Evolutionary conservation across 2,797 vertebrate genomes (phyloP), one percentile per base, ranked within the genome.

Genomic region (Streptopelia turtur): DNA sequence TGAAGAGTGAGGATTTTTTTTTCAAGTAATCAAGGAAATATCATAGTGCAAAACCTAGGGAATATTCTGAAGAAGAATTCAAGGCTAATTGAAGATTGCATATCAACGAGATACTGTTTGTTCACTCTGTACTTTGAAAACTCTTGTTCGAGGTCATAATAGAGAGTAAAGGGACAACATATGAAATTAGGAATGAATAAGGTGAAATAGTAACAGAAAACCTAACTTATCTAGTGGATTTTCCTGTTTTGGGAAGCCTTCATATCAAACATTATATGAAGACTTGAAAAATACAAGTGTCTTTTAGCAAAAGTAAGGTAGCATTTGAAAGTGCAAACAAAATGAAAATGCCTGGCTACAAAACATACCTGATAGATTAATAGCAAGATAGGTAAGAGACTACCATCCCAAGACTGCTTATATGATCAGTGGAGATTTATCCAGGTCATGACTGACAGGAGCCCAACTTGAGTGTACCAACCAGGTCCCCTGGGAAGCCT

Each of bases 381-480:
- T 4, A 5, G 14, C 2, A 63, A 82, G 89, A 61, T 25, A 66
- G 11, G 13, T 55, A 49, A 59, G 47, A 41, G 1, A 60, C 4
- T 47, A 24, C 5, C 17, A 45, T 85, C 71, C 64, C 55, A 21
- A 35, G n/a, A 17, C 11, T 80, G 20, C n/a, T 16, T 55, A 0
- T 30, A 18, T 28, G 39, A 65, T 49, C 64, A 69, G 10, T 28
- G 30, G 20, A 83, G 65, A 68, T 59, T 52, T 10, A 3, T 28
- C 16, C 43, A 77, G 49, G 75, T 74, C 52, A 14, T 24, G 75
- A 49, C 52, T 74, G 35, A 45, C 49, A 64, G 13, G 4, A 87
- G 5, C 45, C 50, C n/a, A 24, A 2, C n/a, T 20, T 35, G 41
- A 53, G 41, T 6, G 4, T 11, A 24, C 10, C 4, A 0, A 4